A percentile compares a stretch with the other conserved stretches of the same genome.
These are phyloP conservation scores for Teleogryllus occipitalis DNA, from an alignment of 1,140 invertebrate species.

Conservation along the genomic window DNA sequence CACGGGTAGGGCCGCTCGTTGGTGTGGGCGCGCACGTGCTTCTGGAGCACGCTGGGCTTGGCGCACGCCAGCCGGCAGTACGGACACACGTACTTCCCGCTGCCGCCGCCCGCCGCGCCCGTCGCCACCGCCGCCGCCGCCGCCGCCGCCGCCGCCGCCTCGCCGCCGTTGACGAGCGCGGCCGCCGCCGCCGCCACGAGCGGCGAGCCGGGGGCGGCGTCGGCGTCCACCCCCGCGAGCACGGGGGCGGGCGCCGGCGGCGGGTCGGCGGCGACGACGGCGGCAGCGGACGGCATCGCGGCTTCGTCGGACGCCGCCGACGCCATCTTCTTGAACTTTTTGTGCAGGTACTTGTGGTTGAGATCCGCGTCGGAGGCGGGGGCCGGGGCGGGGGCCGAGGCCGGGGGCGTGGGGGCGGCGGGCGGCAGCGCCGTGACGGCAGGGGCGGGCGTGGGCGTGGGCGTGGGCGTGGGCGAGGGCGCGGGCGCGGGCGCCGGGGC, in stretches of 20 bases:
- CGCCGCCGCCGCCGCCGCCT: not conserved
- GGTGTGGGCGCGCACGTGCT: slow-evolving; percentile 87
- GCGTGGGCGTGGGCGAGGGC: no score
- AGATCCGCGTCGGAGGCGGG: slow-evolving; percentile 8
- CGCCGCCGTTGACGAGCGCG: not conserved
- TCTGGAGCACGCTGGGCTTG: slow-evolving; percentile 88
- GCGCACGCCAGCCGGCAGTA: slow-evolving; percentile 82
- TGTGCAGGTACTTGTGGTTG: slow-evolving; percentile 66
- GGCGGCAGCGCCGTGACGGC: no score
- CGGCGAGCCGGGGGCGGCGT: not conserved
- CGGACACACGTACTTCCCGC: slow-evolving; percentile 60
- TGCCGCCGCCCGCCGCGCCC: slow-evolving; percentile 28
- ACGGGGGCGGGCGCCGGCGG: not conserved
- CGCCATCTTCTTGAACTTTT: slow-evolving; percentile 83
- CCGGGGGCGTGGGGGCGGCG: no score
- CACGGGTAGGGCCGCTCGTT: slow-evolving; percentile 89
- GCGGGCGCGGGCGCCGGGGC: no score
- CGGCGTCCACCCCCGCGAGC: slow-evolving; percentile 20
- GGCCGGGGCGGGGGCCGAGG: not conserved
- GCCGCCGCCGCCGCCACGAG: not conserved
- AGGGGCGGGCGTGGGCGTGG: no score
- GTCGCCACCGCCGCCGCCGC: slow-evolving; percentile 28
- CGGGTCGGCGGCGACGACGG: slow-evolving; percentile 6
- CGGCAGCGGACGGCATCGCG: not conserved
- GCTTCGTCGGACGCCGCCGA: slow-evolving; percentile 30